These are phyloP conservation scores for Cottus gobio DNA, from an alignment of 2,113 vertebrate genomes.

Conservation along the genomic window DNA sequence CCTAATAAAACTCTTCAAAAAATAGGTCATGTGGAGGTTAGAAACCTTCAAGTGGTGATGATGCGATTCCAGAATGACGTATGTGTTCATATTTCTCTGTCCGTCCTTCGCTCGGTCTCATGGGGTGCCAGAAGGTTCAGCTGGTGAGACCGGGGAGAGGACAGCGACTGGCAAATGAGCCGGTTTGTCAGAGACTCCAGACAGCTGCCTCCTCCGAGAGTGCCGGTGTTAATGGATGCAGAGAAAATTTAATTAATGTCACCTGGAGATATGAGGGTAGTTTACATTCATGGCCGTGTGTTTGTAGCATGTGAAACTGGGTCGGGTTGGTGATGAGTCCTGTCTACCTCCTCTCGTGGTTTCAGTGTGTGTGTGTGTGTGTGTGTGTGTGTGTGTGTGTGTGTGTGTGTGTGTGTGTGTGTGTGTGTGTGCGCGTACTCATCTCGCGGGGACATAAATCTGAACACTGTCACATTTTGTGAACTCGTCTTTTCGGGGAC, in stretches of 20 bases:
- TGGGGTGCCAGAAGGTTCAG: constrained; percentile 22
- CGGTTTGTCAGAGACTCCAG: constrained; percentile 37
- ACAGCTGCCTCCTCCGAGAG: constrained; percentile 51
- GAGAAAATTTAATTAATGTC: constrained; percentile 54
- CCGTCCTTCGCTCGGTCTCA: constrained; percentile 33
- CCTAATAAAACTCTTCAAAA: constrained; percentile 23
- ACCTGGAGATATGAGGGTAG: constrained; percentile 13
- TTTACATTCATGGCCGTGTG: constrained; percentile 18
- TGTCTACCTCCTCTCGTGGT: background rate
- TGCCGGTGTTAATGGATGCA: constrained; percentile 31
- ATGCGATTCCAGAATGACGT: constrained; percentile 31
- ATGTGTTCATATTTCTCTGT: constrained; percentile 31
- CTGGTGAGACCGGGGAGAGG: constrained; percentile 32
- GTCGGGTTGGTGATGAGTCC: background rate
- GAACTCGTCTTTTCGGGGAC: too few relatives aligned
- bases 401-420: constrained; percentile 13
- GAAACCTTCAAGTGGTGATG: constrained; percentile 20
- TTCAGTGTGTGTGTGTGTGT: constrained; percentile 18
- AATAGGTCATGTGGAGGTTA: constrained; percentile 20
- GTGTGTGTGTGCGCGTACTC: constrained; percentile 17
- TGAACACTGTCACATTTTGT: too few relatives aligned
- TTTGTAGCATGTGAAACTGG: background rate
- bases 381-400: constrained; percentile 21
- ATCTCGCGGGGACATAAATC: too few relatives aligned
- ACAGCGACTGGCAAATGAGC: constrained; percentile 42